Conservation (phyloP, 2,797 vertebrate genomes). For the Neosilurus mollespiculum region DNA sequence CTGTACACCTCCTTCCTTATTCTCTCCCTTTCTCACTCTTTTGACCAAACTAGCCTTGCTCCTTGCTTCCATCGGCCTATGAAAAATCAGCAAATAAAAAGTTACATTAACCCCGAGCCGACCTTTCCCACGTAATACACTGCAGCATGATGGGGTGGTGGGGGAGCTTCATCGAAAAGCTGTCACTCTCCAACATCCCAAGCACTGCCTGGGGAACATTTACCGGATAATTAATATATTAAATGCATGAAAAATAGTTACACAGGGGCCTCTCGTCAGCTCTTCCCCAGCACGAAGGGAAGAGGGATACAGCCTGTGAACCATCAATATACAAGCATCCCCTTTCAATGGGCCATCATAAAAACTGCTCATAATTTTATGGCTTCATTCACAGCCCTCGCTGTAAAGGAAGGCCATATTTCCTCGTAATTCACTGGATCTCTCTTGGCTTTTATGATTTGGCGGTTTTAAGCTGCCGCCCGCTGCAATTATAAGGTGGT, state of each 20-base stretch:
- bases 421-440: slow-evolving; percentile 83
- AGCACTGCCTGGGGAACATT: slow-evolving; percentile 99
- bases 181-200: slow-evolving; percentile 94
- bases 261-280: slow-evolving; percentile 84
- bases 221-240: slow-evolving; percentile 99
- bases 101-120: slow-evolving; percentile 99
- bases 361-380: slow-evolving; percentile 99
- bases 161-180: slow-evolving; percentile 89
- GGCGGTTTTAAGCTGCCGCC: slow-evolving; percentile 73
- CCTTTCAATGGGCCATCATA: slow-evolving; percentile 98
- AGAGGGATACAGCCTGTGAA: slow-evolving; percentile 94
- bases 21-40: slow-evolving; percentile 40
- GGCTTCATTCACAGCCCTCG: slow-evolving; percentile 98
- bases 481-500: slow-evolving; percentile 72
- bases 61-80: slow-evolving; percentile 75
- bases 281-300: slow-evolving; percentile 72
- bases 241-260: slow-evolving; percentile 99
- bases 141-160: slow-evolving; percentile 91
- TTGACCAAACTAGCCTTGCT: slow-evolving; percentile 73
- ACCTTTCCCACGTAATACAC: slow-evolving; percentile 98
- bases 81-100: slow-evolving; percentile 99
- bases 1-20: slow-evolving; percentile 54
- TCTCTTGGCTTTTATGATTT: slow-evolving; percentile 77
- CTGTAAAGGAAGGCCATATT: slow-evolving; percentile 98
- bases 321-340: slow-evolving; percentile 99